Evolutionary conservation across 2,797 vertebrate genomes (phyloP), one percentile per base, ranked within the genome.

Genomic region (Choloepus didactylus): DNA sequence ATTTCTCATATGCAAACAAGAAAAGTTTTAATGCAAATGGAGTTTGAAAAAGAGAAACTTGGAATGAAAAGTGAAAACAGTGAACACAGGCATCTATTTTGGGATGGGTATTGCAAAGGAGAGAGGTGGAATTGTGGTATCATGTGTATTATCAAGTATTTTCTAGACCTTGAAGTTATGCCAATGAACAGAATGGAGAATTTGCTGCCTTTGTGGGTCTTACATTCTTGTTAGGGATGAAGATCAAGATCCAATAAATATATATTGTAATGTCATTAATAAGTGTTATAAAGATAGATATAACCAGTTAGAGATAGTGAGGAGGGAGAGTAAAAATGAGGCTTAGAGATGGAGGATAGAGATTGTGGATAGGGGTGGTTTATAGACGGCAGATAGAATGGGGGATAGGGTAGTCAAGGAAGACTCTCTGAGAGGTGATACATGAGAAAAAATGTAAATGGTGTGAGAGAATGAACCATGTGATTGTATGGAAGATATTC

Each of bases 141-240:
- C 44, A 54, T 80, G 73, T 87, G 54, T 66, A 87, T 73, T 94
- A 66, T 88, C n/a, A 79, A 12, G 35, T 75, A 83, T 91, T 69
- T 69, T 85, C 49, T 89, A 75, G 75, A 7, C 23, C 19, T 70
- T 80, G 44, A 88, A 25, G 27, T 85, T 88, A 62, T 23, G 60
- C 29, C 9, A 35, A 49, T 76, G 38, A 67, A 77, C 2, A 84
- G n/a, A 66, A 72, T 27, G 56, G 54, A 79, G 8, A 72, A 60
- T 11, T 91, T 67, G 87, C 41, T 67, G 25, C 27, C 49, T 73
- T 72, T 89, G 12, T 27, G 35, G n/a, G 79, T 11, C 21, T 73
- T 46, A 54, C 4, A 49, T 59, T 94, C 8, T 62, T 91, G 25
- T 56, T 23, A 84, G 41, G 6, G 62, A 46, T 25, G 84, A 19